Evolutionary conservation across 2,797 vertebrate genomes (phyloP).

Genomic region (Lutjanus argentimaculatus): DNA sequence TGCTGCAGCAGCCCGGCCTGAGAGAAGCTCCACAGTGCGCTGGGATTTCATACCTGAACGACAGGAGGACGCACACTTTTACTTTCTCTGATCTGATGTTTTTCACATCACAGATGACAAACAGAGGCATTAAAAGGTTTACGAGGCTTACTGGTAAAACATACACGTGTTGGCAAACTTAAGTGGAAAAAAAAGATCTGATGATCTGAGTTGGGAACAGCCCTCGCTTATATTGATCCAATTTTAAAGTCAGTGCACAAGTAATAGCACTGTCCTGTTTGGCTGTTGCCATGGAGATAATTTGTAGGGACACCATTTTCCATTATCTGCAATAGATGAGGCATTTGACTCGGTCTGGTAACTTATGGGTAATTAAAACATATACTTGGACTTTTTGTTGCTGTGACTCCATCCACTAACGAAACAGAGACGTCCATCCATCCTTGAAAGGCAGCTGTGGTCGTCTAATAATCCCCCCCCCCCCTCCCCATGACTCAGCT

Average conservation of each 20-base stretch:
- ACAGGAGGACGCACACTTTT: no score
- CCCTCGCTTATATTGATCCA: conserved; percentile 5
- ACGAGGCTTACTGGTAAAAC: no score
- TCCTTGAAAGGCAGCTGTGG: conserved; percentile 31
- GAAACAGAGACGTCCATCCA: not conserved
- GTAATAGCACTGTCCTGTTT: conserved; percentile 29
- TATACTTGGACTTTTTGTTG: not conserved
- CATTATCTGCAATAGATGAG: conserved; percentile 14
- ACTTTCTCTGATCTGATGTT: no score
- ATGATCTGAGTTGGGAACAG: no score
- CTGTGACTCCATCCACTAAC: not conserved
- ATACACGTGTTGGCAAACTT: no score
- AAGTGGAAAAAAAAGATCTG: no score
- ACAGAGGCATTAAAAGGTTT: no score
- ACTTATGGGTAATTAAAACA: conserved; percentile 50
- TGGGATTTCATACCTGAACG: no score
- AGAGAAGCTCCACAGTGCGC: no score
- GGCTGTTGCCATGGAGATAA: conserved; percentile 57
- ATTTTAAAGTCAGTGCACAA: conserved; percentile 1
- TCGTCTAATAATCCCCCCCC: conserved; percentile 27
- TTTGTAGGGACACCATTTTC: conserved; percentile 22
- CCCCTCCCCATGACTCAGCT: conserved; percentile 33
- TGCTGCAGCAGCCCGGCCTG: no score
- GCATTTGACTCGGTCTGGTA: conserved; percentile 54
- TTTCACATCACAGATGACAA: no score